Evolutionary conservation across 2,888 invertebrate species (phyloP), one percentile per base, ranked within the genome.

Genomic region (Danaus chrysippus): DNA sequence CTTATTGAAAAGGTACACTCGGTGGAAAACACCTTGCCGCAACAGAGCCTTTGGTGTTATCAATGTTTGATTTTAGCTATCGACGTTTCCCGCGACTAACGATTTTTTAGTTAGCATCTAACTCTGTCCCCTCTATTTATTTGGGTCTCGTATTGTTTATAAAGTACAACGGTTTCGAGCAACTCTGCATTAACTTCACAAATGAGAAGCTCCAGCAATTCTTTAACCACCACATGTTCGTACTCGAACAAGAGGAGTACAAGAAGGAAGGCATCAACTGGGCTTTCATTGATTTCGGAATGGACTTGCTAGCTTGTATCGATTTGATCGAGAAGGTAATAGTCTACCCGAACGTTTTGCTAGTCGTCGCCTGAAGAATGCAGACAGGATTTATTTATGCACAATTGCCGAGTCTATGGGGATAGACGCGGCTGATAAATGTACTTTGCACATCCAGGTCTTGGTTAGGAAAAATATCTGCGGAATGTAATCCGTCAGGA

Each of bases 171-270:
- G 97, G 97, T 91, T 98, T 98, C 93, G 98, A 98, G 93, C 98
- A 98, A 93, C 94, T 98, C 87, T 98, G 98, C 93, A 98, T 98
- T 94, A 98, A 98, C 94, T 98, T 98, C 93, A 98, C 98, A 91
- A 98, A 98, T 91, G 98, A 98, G 93, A 97, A 97, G 92, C 94
- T 98, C 81, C 98, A 98, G 93, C 98, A 98, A 91, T 98, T 98
- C 94, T 98, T 98, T 95, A 98, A 98, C 92, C 98, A 98, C 85
- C 96, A 98, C 94, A 98, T 98, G 98, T 98, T 98, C 92, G 97
- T 98, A 78, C 94, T 98, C 77, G 98, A 98, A 91, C 98, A 98
- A 95, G 98, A 98, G 90, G 98, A 98, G 87, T 98, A 98, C 93
- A 96, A 96, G 91, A 94, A 92, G 79, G 98, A 98, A 90, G 98